These are phyloP conservation scores for Gobio occitaniae DNA, from an alignment of 2,797 vertebrate genomes.

Conservation along the genomic window DNA sequence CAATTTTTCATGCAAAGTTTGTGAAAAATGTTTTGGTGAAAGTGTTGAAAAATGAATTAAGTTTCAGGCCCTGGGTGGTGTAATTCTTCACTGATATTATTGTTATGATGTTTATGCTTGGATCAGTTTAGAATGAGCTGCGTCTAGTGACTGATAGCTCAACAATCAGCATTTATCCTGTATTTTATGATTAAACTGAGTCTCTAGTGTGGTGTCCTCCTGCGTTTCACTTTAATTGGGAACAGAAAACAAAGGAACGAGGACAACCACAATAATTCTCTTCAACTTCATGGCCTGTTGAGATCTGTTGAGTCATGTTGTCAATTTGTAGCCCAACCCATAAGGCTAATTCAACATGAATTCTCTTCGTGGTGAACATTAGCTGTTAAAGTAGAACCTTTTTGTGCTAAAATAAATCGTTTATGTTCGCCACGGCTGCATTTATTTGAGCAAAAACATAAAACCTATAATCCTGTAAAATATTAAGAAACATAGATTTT, in stretches of 20 bases:
- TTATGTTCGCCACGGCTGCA: neutral
- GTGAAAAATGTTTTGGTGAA: constrained; percentile 25
- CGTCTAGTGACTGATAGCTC: constrained; percentile 28
- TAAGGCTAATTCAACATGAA: neutral
- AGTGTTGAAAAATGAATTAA: constrained; percentile 42
- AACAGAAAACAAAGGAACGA: constrained; percentile 10
- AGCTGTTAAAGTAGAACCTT: neutral
- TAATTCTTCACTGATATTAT: constrained; percentile 43
- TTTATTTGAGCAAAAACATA: neutral
- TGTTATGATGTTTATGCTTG: constrained; percentile 34
- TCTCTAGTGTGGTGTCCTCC: neutral
- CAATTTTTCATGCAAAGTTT: constrained; percentile 37
- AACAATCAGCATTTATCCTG: constrained; percentile 33
- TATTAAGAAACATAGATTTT: no score
- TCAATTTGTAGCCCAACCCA: neutral
- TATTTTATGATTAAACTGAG: constrained; percentile 1
- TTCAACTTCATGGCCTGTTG: neutral
- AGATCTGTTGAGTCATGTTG: neutral
- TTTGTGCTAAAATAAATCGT: no score
- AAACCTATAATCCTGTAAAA: neutral
- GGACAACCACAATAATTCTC: constrained; percentile 8
- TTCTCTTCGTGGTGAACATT: neutral
- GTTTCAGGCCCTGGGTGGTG: constrained; percentile 39
- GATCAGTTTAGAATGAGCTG: constrained; percentile 19
- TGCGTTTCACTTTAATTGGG: constrained; percentile 11